Evolutionary conservation across 2,888 invertebrate genomes (phyloP), one percentile per base, ranked within the genome.

Genomic region (Himalopsyche anomala): DNA sequence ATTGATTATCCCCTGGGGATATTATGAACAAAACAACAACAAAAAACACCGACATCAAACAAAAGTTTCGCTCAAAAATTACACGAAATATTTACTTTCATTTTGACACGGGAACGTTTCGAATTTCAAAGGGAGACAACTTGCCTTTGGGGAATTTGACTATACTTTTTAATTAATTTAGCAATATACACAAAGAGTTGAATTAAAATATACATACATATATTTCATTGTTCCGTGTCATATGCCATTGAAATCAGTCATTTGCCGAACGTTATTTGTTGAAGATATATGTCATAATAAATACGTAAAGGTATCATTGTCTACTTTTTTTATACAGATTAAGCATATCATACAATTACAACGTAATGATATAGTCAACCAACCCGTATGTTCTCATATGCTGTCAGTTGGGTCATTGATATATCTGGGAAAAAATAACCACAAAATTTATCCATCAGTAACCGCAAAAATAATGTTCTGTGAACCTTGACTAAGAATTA

Each of bases 381-480:
- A 62, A 62, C 62, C n/a, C n/a, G 28, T 19, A 9, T 62, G 62
- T 62, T 62, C n/a, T 62, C 62, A 28, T 51, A 51, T 9, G 62
- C 8, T 19, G 62, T 62, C 19, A 19, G 62, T 62, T 62, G 62
- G 62, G 62, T 62, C 28, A 62, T 11, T 19, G 62, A 62, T 62
- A 62, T 62, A 62, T 62, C 62, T 62, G 62, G 62, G 62, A 62
- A 62, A 62, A 62, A 62, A 62, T 62, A 62, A 62, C 62, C 62
- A 62, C 62, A 62, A 62, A 19, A 62, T 6, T 56, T 55, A 17
- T 62, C 5, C 19, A n/a, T 62, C 28, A 28, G 19, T 62, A 62
- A 62, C 62, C 62, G 28, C 62, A 62, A 62, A 56, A 56, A 19
- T 56, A 62, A 62, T 28, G 19, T 62, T 62, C 62, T 62, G 28